These are phyloP conservation scores for Campoletis sonorensis DNA, from an alignment of 1,140 invertebrate species.

Conservation along the genomic window DNA sequence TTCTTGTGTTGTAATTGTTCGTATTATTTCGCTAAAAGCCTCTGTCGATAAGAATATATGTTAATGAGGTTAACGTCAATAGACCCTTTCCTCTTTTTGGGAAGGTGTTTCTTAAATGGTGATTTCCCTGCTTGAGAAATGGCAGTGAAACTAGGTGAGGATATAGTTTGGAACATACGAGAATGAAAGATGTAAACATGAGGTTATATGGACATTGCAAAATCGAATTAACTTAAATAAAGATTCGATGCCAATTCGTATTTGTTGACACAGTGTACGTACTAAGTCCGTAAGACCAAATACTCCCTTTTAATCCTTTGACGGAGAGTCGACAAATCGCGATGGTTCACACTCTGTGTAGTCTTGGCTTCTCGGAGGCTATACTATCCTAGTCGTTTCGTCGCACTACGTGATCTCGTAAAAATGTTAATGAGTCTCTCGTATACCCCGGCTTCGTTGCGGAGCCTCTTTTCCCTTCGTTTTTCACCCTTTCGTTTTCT, in stretches of 20 bases:
- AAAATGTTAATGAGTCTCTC: conserved; percentile 69
- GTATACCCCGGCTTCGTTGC: conserved; percentile 33
- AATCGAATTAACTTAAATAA: not conserved
- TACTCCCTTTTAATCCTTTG: conserved; percentile 59
- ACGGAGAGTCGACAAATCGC: conserved; percentile 64
- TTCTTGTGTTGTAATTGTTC: too few relatives aligned
- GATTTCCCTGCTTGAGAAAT: not conserved
- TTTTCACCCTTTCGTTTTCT: not conserved
- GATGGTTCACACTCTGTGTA: conserved; percentile 46
- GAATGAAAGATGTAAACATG: not conserved
- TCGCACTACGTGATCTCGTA: conserved; percentile 70
- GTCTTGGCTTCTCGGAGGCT: not conserved
- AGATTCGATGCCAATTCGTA: not conserved
- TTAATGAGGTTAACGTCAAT: not conserved
- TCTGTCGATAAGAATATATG: not conserved
- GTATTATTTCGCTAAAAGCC: not conserved
- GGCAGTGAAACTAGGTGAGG: not conserved
- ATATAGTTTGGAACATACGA: not conserved
- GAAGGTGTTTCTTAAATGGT: not conserved
- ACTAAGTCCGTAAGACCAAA: not conserved
- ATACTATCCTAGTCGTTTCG: conserved; percentile 26
- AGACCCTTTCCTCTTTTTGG: not conserved
- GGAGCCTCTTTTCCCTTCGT: conserved; percentile 4
- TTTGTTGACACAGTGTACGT: not conserved
- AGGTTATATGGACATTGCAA: not conserved